Evolutionary conservation across 2,888 invertebrate genomes (phyloP), one percentile per base, ranked within the genome.

Genomic region (Acleris cristana): DNA sequence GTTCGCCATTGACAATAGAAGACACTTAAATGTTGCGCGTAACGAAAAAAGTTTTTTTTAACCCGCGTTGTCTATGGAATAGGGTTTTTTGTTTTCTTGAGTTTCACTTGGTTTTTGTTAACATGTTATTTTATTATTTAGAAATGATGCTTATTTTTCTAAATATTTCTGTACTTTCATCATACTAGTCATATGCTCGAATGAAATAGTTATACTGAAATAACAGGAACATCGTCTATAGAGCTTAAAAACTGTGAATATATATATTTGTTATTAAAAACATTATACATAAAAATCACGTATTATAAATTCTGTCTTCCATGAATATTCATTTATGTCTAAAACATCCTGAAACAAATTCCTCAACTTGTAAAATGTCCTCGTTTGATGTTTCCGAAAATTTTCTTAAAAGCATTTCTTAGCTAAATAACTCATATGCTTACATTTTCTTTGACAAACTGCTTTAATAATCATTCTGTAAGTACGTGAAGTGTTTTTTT

Each of bases 1-100:
- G 48, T 72, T 71, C 48, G 64, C 68, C 70, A 71, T 69, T 61
- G 69, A 76, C 76, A 74, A 54, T 67, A 71, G 60, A 76, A 76
- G 70, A 73, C 76, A 74, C 76, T 76, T 75, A 72, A 70, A 67
- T 61, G 68, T 64, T 65, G 59, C 59, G 55, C 64, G 63, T 56
- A 40, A 54, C 26, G 62, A 69, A 62, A 65, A 69, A 58, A 52
- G 63, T 67, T 61, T 68, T 68, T 61, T 67, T 67, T 56, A 56
- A 58, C 52, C 67, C 49, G 14, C 30, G 62, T 48, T 26, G 45
- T 51, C 49, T 21, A 51, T 40, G 34, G 19, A 2, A 48, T 12
- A 45, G 8, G 23, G 6, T 16, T 26, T 51, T 40, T 40, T 40
- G 14, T 34, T 48, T 34, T 44, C 19, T 21, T 23, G 12, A 52